These are phyloP conservation scores for Lucilia cuprina DNA, from an alignment of 1,140 invertebrate species.

Conservation along the genomic window DNA sequence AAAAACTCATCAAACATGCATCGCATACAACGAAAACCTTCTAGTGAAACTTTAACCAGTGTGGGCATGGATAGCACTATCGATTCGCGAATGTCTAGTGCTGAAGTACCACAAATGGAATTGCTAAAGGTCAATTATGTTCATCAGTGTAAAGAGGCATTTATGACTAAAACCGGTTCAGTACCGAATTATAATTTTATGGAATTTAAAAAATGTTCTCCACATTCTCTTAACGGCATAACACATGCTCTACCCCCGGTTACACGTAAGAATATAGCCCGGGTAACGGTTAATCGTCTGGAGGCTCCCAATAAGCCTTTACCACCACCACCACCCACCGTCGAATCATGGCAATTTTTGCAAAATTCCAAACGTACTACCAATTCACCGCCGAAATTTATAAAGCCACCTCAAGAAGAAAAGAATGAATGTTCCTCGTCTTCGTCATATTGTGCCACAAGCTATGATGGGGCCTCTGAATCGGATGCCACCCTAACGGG, in stretches of 20 bases:
- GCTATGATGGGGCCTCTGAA: slow-evolving; percentile 37
- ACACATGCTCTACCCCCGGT: neutral
- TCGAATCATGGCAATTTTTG: slow-evolving; percentile 52
- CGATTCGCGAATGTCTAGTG: slow-evolving; percentile 49
- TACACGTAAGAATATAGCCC: neutral
- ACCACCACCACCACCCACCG: slow-evolving; percentile 44
- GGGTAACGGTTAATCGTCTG: neutral
- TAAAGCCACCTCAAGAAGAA: neutral
- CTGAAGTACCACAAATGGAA: slow-evolving; percentile 56
- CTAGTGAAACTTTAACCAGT: slow-evolving; percentile 42
- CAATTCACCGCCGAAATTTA: slow-evolving; percentile 23
- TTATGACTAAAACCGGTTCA: slow-evolving; percentile 45
- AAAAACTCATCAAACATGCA: slow-evolving; percentile 46
- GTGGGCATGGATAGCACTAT: slow-evolving; percentile 45
- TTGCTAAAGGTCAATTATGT: slow-evolving; percentile 58
- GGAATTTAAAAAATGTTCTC: neutral
- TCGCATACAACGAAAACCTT: slow-evolving; percentile 39
- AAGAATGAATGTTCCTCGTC: neutral
- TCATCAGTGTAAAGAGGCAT: slow-evolving; percentile 54
- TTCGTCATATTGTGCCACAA: neutral
- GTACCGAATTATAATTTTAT: slow-evolving; percentile 21
- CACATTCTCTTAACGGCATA: neutral
- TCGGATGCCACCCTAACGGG: slow-evolving; percentile 39
- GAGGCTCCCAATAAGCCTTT: slow-evolving; percentile 20
- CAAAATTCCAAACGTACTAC: slow-evolving; percentile 39